Evolutionary conservation across 2,888 invertebrate genomes (phyloP).

Genomic region (Hipparchia semele): DNA sequence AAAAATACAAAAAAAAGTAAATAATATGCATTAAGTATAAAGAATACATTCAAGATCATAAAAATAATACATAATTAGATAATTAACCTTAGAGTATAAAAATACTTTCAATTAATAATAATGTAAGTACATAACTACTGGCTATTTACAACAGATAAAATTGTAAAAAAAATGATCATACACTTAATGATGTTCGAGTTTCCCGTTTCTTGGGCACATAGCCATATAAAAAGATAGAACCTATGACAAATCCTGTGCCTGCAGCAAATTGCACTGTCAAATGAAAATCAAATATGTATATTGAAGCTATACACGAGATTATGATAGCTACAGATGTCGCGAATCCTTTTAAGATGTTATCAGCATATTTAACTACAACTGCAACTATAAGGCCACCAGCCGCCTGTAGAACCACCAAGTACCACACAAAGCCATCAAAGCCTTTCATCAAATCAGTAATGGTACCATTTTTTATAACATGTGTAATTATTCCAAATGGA

Average conservation of each 20-base stretch:
- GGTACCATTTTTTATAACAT: conserved; percentile 88
- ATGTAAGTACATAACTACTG: conserved; percentile 39
- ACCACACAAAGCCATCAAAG: conserved; percentile 93
- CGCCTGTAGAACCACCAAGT: conserved; percentile 94
- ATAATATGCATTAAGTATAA: conserved; percentile 22
- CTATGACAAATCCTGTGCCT: conserved; percentile 95
- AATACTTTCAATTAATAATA: conserved; percentile 13
- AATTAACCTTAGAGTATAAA: conserved; percentile 10
- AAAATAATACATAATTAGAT: conserved; percentile 31
- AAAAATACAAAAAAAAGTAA: conserved; percentile 27
- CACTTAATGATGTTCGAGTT: conserved; percentile 62
- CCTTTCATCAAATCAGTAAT: conserved; percentile 84
- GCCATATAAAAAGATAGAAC: conserved; percentile 97
- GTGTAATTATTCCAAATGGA: conserved; percentile 93
- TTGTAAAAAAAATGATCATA: conserved; percentile 51
- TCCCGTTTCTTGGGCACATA: conserved; percentile 86
- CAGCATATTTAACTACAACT: conserved; percentile 99
- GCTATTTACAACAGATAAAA: conserved; percentile 24
- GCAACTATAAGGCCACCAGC: conserved; percentile 98
- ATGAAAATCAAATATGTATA: conserved; percentile 95
- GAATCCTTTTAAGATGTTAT: conserved; percentile 99
- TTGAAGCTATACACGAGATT: conserved; percentile 96
- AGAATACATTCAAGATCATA: conserved; percentile 35
- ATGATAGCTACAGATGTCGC: conserved; percentile 99
- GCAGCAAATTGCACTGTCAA: conserved; percentile 93